A percentile compares a stretch with the other conserved stretches of the same genome.
Conservation (phyloP, 2,797 vertebrate species). For the Cottoperca gobio region DNA sequence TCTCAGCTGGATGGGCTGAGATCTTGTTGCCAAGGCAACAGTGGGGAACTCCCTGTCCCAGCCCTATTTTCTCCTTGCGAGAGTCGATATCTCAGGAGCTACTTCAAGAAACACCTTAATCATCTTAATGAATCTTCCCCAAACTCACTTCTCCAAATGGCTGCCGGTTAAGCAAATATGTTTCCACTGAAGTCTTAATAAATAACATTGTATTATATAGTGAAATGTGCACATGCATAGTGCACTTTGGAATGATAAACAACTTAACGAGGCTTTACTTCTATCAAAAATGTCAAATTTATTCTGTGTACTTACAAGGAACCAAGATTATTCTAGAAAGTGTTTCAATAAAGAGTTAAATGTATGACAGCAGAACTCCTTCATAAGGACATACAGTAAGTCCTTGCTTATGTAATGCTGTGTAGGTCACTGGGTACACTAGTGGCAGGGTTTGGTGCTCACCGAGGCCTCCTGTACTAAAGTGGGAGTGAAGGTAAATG, state of each 20-base stretch:
- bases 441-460: slow-evolving; percentile 4
- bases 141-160: background rate
- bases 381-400: slow-evolving; percentile 1
- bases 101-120: slow-evolving; percentile 32
- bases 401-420: slow-evolving; percentile 53
- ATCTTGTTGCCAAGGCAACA: slow-evolving; percentile 83
- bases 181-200: background rate
- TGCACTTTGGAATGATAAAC: background rate
- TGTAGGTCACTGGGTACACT: slow-evolving; percentile 44
- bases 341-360: background rate
- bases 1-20: slow-evolving; percentile 76
- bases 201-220: background rate
- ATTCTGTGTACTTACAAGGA: background rate
- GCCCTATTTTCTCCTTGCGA: slow-evolving; percentile 40
- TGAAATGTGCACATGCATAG: background rate
- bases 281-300: background rate
- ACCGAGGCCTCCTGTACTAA: background rate
- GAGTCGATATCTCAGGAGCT: slow-evolving; percentile 19
- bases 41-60: slow-evolving; percentile 65
- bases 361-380: slow-evolving; percentile 6
- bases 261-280: background rate
- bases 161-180: background rate
- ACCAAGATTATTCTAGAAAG: background rate
- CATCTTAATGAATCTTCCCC: background rate
- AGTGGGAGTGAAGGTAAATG: background rate